Evolutionary conservation across 2,113 vertebrate genomes (phyloP), one percentile per base, ranked within the genome.

Genomic region (Macquaria australasica): DNA sequence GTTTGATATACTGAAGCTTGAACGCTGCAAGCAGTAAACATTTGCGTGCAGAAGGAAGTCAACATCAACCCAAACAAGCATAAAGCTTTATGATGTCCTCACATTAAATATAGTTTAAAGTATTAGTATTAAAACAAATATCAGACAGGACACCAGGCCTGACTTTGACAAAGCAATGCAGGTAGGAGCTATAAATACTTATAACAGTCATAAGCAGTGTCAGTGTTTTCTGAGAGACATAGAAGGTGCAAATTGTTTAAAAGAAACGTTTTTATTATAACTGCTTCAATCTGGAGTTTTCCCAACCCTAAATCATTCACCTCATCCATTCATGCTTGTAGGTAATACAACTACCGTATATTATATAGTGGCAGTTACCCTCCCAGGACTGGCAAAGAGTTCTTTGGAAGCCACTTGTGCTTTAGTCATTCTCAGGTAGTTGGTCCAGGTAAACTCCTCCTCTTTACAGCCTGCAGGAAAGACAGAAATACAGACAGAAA

Each of bases 391-490:
- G 77, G 95, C 82, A 91, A 99, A 99, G 62, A 99, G 93, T 72
- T 99, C 97, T 93, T 97, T 97, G 69, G 97, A 96, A 91, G 98
- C 98, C 74, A 97, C 96, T 94, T 98, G 98, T 94, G 98, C 97
- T 96, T 98, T 97, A 56, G 97, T 98, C 93, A 97, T 94, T 90
- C 95, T 98, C 92, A 99, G 94, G 87, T 99, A 99, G 95, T 96
- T 97, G 86, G 95, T 95, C 98, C 98, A 99, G 88, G 96, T 98
- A 93, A 99, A 99, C 94, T 99, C 98, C 59, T 99, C 98, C 82
- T 99, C 98, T 92, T 99, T 98, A 93, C 96, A 99, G 87, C 98
- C 98, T 99, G 93, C 81, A 95, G 78, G 16, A 70, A 62, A 23
- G 9, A 72, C 41, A 90, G 37, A 86, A 20, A 87, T 12, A 64